Evolutionary conservation across 2,888 invertebrate species (phyloP).

Genomic region (Orthonychiurus folsomi): DNA sequence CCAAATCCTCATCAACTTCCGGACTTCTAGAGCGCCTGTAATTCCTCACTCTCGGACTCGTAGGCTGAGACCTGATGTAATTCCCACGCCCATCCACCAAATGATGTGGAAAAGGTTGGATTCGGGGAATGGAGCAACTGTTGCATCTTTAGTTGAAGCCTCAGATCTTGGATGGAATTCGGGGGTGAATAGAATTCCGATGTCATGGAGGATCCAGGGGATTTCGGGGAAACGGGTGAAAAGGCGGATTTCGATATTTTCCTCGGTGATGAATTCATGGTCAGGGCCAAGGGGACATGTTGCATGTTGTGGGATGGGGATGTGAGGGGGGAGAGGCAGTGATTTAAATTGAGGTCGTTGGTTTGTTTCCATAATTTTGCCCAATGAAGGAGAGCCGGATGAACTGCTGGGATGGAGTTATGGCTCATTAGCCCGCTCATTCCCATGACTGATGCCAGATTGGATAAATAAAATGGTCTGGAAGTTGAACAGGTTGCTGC

Average conservation of each 20-base stretch:
- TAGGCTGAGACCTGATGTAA: not conserved
- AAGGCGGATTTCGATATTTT: conserved; percentile 31
- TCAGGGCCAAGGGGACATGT: conserved; percentile 29
- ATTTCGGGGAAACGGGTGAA: conserved; percentile 29
- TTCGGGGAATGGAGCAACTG: conserved; percentile 28
- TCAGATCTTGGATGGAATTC: too few relatives aligned
- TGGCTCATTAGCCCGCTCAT: not conserved
- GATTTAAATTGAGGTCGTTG: not conserved
- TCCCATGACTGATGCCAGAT: conserved; percentile 15
- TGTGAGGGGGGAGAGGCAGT: not conserved
- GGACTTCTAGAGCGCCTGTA: not conserved
- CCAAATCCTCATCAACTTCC: not conserved
- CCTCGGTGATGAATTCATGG: conserved; percentile 8
- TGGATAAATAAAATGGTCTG: conserved; percentile 17
- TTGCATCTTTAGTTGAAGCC: conserved; percentile 30
- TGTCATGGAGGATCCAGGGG: not conserved
- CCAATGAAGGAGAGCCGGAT: conserved; percentile 38
- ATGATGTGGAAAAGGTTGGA: not conserved
- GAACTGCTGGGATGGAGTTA: conserved; percentile 12
- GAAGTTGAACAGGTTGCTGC: not conserved
- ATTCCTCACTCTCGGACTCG: conserved; percentile 2
- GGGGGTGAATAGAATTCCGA: not conserved
- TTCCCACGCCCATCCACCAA: not conserved
- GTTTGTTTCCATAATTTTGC: conserved; percentile 33
- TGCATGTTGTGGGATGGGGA: conserved; percentile 23